A percentile compares a stretch with the other conserved stretches of the same genome.
These are phyloP conservation scores for Temnopleurus reevesii DNA, from an alignment of 53 echinoderm and acorn worm genomes.

Conservation along the genomic window DNA sequence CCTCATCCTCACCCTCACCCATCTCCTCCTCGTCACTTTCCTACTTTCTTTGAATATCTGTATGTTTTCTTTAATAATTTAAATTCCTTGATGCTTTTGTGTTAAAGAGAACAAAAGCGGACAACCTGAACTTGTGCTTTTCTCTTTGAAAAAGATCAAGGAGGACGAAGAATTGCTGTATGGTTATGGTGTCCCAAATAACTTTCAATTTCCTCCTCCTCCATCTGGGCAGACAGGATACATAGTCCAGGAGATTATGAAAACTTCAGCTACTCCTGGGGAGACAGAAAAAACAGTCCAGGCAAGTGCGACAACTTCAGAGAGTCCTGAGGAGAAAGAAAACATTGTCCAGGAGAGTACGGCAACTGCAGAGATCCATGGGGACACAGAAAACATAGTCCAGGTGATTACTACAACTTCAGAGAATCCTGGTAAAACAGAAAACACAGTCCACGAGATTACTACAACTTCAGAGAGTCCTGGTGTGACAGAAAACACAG, in stretches of 20 bases:
- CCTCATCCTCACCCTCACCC: too few relatives aligned
- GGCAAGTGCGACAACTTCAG: neutral
- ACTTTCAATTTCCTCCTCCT: neutral
- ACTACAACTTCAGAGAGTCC: neutral
- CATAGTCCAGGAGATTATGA: constrained; percentile 6
- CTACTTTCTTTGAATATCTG: too few relatives aligned
- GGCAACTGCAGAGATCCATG: too few relatives aligned
- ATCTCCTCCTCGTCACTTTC: too few relatives aligned
- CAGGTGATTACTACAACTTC: neutral
- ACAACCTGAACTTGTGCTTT: constrained; percentile 8
- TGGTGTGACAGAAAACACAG: constrained; percentile 3
- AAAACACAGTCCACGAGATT: constrained; percentile 1
- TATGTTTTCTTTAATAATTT: too few relatives aligned
- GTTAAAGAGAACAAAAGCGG: neutral
- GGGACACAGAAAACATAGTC: neutral
- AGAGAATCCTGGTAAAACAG: neutral
- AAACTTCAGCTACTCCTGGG: neutral
- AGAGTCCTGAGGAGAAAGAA: neutral
- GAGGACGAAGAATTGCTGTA: neutral
- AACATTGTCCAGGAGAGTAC: too few relatives aligned
- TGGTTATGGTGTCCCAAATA: constrained; percentile 6
- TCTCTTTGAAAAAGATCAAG: constrained; percentile 3
- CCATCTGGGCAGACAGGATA: neutral
- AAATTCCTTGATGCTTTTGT: too few relatives aligned
- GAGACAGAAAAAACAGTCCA: constrained; percentile 1